phyloP scores from a whole-genome alignment of 2,113 vertebrate species.

The Diadophis punctatus region DNA sequence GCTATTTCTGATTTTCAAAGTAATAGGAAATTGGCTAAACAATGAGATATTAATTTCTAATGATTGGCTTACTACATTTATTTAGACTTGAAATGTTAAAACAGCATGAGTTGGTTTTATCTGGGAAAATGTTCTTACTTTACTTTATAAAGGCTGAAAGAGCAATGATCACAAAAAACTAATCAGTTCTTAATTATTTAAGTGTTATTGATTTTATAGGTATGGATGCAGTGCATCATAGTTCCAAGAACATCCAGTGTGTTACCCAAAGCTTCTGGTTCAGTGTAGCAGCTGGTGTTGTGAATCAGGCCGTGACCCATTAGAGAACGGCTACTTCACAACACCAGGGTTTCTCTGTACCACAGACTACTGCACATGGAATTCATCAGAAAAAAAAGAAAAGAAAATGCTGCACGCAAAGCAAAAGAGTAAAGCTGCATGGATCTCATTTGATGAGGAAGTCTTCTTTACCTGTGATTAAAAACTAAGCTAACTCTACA shows the following conservation, averaged over 20 bases:
- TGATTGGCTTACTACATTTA: fast-evolving
- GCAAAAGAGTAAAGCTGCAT: neutral
- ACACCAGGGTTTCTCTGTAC: constrained; percentile 91
- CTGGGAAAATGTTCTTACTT: neutral
- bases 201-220: neutral
- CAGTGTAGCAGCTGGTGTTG: constrained; percentile 97
- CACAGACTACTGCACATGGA: constrained; percentile 50
- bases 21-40: neutral
- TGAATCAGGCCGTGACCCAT: constrained; percentile 96
- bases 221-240: neutral
- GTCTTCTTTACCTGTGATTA: neutral
- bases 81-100: neutral
- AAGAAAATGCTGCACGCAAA: fast-evolving
- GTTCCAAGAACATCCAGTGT: fast-evolving
- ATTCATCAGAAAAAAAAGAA: fast-evolving
- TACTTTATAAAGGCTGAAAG: neutral
- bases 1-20: neutral
- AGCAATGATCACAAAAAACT: neutral
- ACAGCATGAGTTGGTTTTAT: neutral
- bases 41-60: neutral
- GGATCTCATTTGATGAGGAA: neutral
- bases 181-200: constrained; percentile 38
- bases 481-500: neutral
- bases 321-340: constrained; percentile 95
- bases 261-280: constrained; percentile 56